phyloP scores from a whole-genome alignment of 2,797 vertebrate species.

The Luscinia megarhynchos region DNA sequence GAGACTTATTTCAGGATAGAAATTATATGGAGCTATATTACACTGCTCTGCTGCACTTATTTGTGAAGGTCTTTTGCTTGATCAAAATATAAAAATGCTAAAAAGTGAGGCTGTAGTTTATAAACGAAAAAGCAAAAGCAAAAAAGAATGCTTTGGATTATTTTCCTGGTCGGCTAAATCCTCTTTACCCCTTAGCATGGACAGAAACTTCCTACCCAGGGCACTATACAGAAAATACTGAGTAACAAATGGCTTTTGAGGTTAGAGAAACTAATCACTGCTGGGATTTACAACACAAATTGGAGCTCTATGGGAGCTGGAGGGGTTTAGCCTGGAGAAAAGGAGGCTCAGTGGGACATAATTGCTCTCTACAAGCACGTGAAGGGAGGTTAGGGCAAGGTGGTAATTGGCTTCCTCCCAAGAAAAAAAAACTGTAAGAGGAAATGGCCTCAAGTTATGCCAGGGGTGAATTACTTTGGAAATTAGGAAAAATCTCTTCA shows the following conservation, averaged over 20 bases:
- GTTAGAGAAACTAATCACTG: constrained; percentile 5
- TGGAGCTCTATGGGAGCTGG: neutral
- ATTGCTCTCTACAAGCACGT: accelerated
- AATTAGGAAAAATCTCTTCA: neutral
- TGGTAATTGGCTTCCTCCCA: neutral
- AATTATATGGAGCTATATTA: neutral
- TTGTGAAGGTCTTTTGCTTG: neutral
- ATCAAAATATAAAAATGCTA: neutral
- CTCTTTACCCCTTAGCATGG: neutral
- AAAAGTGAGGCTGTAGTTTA: neutral
- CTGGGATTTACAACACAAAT: neutral
- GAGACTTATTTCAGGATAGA: neutral
- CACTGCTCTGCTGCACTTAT: neutral
- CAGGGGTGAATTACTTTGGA: neutral
- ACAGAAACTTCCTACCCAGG: neutral
- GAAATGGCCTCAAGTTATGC: neutral
- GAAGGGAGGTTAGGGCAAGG: neutral
- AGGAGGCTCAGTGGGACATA: neutral
- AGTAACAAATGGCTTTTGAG: constrained; percentile 30
- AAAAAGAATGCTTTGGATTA: neutral
- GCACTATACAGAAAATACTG: neutral
- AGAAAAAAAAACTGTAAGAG: neutral
- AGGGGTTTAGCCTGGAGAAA: neutral
- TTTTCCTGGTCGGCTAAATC: constrained; percentile 5
- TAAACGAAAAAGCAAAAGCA: neutral